Evolutionary conservation across 1,140 invertebrate genomes (phyloP).

Genomic region (Achroia grisella): DNA sequence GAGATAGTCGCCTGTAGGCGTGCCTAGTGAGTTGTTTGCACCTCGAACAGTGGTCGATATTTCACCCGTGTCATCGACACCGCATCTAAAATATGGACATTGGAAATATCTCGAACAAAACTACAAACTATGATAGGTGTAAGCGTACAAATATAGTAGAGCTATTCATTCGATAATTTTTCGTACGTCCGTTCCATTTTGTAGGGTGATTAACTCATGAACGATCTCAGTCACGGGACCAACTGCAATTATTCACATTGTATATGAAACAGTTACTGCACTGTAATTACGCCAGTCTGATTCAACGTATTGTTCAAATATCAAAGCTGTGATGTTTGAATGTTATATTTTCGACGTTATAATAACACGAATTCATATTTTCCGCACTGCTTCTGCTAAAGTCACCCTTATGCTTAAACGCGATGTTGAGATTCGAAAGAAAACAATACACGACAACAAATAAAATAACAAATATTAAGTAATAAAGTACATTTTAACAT

Average conservation of each 20-base stretch:
- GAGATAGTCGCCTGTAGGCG: conserved; percentile 60
- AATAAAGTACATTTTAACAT: no score
- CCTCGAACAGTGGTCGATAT: conserved; percentile 68
- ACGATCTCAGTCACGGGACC: conserved; percentile 52
- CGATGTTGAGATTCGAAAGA: no score
- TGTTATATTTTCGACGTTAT: conserved; percentile 40
- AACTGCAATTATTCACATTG: conserved; percentile 62
- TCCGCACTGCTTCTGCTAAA: neutral
- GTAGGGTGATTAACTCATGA: conserved; percentile 42
- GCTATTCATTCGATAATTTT: conserved; percentile 29
- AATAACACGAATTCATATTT: conserved; percentile 1
- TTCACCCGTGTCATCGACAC: conserved; percentile 60
- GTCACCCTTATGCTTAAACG: no score
- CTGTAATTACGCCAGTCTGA: conserved; percentile 58
- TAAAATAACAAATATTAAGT: no score
- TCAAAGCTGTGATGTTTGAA: conserved; percentile 32
- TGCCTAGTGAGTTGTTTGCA: conserved; percentile 68
- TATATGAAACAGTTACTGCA: conserved; percentile 59
- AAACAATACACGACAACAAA: no score
- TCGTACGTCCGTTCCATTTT: conserved; percentile 42
- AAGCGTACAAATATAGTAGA: neutral
- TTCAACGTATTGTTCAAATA: conserved; percentile 65
- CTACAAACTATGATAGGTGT: neutral
- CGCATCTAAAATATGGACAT: conserved; percentile 50
- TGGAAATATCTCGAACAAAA: conserved; percentile 7